These are phyloP conservation scores for Mesitornis unicolor DNA, from an alignment of 2,113 vertebrate genomes.

Conservation along the genomic window DNA sequence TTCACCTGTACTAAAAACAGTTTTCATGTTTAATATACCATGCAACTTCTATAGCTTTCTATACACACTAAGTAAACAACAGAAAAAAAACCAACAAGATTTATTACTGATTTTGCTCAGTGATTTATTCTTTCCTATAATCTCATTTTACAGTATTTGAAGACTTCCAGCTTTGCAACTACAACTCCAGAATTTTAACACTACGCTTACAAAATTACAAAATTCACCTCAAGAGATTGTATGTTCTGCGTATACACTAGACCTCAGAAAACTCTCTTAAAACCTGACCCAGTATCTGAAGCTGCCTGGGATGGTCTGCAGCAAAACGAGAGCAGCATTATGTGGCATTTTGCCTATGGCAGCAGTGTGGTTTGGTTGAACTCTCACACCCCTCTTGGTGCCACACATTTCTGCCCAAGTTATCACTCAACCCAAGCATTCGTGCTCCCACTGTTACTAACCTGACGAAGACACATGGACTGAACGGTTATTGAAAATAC, in stretches of 20 bases:
- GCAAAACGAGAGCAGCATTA: not conserved
- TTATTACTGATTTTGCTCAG: not conserved
- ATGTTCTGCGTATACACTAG: not conserved
- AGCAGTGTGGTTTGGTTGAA: not conserved
- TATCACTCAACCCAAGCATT: not conserved
- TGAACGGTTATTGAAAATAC: not conserved
- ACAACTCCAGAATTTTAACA: not conserved
- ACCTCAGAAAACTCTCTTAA: not conserved
- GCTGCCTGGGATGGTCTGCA: not conserved
- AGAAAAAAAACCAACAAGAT: not conserved
- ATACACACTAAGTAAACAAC: not conserved
- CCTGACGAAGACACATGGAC: not conserved
- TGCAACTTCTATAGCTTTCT: not conserved
- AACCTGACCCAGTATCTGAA: not conserved
- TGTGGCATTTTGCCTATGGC: not conserved
- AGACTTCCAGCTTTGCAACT: not conserved
- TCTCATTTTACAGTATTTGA: not conserved
- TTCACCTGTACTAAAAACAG: not conserved
- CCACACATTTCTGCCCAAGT: not conserved
- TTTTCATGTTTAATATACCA: not conserved
- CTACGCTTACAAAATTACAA: too few species aligned
- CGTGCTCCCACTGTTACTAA: not conserved
- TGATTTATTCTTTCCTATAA: not conserved
- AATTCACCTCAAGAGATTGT: not conserved
- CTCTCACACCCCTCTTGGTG: not conserved